Evolutionary conservation across 2,113 vertebrate genomes (phyloP).

Genomic region (Aphyosemion australe): DNA sequence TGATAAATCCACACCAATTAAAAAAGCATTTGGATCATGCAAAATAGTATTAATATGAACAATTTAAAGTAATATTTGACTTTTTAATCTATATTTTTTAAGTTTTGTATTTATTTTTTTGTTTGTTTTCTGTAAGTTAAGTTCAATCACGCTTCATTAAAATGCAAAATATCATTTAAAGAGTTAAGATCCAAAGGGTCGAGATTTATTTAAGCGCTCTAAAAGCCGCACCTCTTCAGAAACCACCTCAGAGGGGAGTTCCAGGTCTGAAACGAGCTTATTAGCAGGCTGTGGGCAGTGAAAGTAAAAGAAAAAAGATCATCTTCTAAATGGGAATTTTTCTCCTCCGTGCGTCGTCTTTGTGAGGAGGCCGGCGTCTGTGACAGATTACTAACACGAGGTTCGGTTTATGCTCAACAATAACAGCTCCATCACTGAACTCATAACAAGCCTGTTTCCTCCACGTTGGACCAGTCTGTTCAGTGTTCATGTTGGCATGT

Average conservation of each 20-base stretch:
- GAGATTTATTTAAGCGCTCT: too few species aligned
- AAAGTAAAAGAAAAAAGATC: constrained; percentile 16
- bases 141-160: too few species aligned
- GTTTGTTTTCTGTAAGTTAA: too few species aligned
- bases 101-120: too few species aligned
- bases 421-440: constrained; percentile 67
- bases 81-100: too few species aligned
- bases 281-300: neutral
- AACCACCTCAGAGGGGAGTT: constrained; percentile 31
- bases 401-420: constrained; percentile 64
- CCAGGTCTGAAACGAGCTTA: constrained; percentile 31
- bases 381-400: constrained; percentile 46
- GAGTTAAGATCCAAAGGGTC: too few species aligned
- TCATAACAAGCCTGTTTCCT: constrained; percentile 66
- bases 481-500: constrained; percentile 69
- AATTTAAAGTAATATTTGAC: too few species aligned
- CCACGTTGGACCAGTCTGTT: constrained; percentile 60
- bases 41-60: too few species aligned
- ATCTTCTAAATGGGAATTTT: constrained; percentile 3
- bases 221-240: constrained; percentile 4
- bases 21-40: too few species aligned
- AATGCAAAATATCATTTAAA: too few species aligned
- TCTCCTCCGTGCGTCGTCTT: constrained; percentile 23
- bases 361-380: constrained; percentile 17
- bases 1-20: too few species aligned